A percentile compares a stretch with the other conserved stretches of the same genome.
Conservation (phyloP, 2,797 vertebrate genomes). For the Clarias laeviceps region DNA sequence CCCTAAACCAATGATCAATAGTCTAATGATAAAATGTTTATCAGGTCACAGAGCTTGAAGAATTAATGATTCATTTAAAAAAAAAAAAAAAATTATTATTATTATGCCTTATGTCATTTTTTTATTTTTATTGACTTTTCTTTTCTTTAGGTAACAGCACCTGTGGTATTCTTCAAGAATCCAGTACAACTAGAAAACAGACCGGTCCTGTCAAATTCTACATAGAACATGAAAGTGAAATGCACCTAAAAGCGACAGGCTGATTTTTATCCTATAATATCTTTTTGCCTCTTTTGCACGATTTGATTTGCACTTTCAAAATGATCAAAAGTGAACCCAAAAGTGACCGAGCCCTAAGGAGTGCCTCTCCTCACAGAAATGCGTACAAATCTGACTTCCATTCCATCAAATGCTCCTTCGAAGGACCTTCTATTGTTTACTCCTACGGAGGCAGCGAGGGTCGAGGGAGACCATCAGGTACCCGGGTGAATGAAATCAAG, state of each 20-base stretch:
- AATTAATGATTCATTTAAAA: not conserved
- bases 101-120: not conserved
- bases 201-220: not conserved
- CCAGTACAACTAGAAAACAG: slow-evolving; percentile 11
- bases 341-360: slow-evolving; percentile 80
- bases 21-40: not conserved
- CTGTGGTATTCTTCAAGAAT: slow-evolving; percentile 24
- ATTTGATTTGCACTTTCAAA: slow-evolving; percentile 57
- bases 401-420: slow-evolving; percentile 89
- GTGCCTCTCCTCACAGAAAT: slow-evolving; percentile 89
- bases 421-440: slow-evolving; percentile 69
- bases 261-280: slow-evolving; percentile 13
- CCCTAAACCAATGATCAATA: no score
- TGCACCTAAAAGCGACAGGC: not conserved
- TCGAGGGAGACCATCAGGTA: slow-evolving; percentile 73
- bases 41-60: not conserved
- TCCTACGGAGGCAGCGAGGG: slow-evolving; percentile 66
- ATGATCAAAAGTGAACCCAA: slow-evolving; percentile 89
- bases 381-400: slow-evolving; percentile 90
- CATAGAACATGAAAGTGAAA: not conserved
- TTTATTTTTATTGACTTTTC: not conserved
- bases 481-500: slow-evolving; percentile 85
- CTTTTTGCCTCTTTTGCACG: not conserved
- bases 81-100: not conserved
- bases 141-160: slow-evolving; percentile 31